Conservation (phyloP, 1,140 invertebrate genomes). For the Listronotus bonariensis region DNA sequence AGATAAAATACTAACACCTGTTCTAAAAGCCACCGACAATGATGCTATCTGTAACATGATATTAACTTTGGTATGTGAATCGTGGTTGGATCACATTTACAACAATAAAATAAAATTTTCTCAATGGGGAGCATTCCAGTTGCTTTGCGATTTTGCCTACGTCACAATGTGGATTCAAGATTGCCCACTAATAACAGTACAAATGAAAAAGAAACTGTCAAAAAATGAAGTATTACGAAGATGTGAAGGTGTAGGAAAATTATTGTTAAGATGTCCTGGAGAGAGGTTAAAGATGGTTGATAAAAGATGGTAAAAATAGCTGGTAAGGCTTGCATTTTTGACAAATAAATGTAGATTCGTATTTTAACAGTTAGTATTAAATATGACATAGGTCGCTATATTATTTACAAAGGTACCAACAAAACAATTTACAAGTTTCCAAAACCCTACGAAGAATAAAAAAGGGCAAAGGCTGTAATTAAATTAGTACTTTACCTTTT, state of each 20-base stretch:
- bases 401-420: too few species aligned
- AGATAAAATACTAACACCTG: constrained; percentile 76
- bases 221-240: constrained; percentile 76
- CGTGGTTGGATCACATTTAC: constrained; percentile 84
- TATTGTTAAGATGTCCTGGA: constrained; percentile 74
- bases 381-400: too few species aligned
- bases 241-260: constrained; percentile 78
- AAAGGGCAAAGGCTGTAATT: not conserved
- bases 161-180: constrained; percentile 71
- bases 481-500: constrained; percentile 28
- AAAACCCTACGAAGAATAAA: not conserved
- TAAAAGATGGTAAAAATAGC: constrained; percentile 42
- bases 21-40: constrained; percentile 73
- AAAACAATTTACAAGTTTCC: too few species aligned
- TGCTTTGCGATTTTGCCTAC: constrained; percentile 75
- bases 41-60: constrained; percentile 74
- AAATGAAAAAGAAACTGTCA: constrained; percentile 68
- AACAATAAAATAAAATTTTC: constrained; percentile 78
- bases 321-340: constrained; percentile 1
- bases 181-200: constrained; percentile 61
- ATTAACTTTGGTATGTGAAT: constrained; percentile 78
- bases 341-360: too few species aligned
- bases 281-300: constrained; percentile 73
- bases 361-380: too few species aligned
- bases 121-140: constrained; percentile 64